Evolutionary conservation across 1,140 invertebrate species (phyloP), one percentile per base, ranked within the genome.

Genomic region (Pseudobourletiella spinata): DNA sequence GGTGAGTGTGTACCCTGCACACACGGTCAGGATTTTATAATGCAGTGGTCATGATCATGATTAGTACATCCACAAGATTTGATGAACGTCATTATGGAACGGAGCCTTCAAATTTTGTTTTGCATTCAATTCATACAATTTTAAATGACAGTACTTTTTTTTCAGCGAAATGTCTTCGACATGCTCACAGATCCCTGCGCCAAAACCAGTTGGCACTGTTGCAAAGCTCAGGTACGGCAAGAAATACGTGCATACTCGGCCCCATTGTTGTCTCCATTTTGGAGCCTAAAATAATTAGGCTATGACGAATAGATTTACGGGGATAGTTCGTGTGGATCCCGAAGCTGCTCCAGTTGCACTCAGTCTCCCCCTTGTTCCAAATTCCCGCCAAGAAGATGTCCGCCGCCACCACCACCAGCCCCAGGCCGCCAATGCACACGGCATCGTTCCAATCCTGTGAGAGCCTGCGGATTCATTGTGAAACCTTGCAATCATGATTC

Each of bases 391-490:
- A 24, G 22, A 51, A 24, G 48, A 6, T 51, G 48, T 51, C 48
- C 48, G 8, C 48, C 48, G 14, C 48, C 48, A 15, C 48, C 48
- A 6, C 48, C 48, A 3, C 48, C 48, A 6, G 22, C 48, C 14
- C 48, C 2, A n/a, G 8, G 14, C 24, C 8, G 14, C n/a, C 4
- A 26, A n/a, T n/a, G n/a, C 25, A 51, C 22, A 26, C n/a, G 48
- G 3, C 48, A 51, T 26, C 48, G 48, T 25, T 51, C 22, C n/a
- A 51, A 51, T 26, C 48, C 48, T 24, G n/a, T 4, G 4, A 24
- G 48, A 26, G 48, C 48, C 8, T 51, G 48, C 22, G 48, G 48
- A 22, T 51, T 51, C 48, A 51, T 51, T 6, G 48, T 51, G 20
- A 51, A 51, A n/a, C 20, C 4, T 15, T 51, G 22, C 6, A 51